Evolutionary conservation across 2,888 invertebrate genomes (phyloP), one percentile per base, ranked within the genome.

Genomic region (Zygogramma bicolorata): DNA sequence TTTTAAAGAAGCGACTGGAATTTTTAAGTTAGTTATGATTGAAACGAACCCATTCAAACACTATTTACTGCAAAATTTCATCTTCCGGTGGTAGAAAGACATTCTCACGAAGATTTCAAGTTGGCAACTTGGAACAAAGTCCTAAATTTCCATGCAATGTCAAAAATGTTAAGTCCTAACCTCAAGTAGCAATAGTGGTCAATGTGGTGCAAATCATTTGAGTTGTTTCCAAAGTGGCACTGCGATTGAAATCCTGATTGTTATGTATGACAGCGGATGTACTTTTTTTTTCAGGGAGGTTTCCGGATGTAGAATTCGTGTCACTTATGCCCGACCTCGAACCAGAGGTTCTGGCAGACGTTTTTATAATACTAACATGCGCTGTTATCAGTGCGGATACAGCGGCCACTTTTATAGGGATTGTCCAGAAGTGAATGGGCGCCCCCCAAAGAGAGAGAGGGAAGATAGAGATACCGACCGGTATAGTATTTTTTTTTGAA

Each of bases 311-410:
- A 85, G 89, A 61, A 88, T 90, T 68, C 85, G 89, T 46, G 90
- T 90, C 25, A 88, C 89, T 0, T 87, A 88, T 81, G 91, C 91
- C 13, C 85, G 90, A 71, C 90, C 89, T 3, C 81, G 89, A 61
- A 88, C 88, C 31, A 81, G 88, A 60, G 89, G 88, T 15, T 86
- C 87, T 13, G 88, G 88, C 4, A 81, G 88, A 42, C 81, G 88
- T 58, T 88, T 88, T 70, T 90, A 89, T 84, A 90, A 90, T 79
- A 89, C 89, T 59, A 89, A 89, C 79, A 87, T 90, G 87, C 82
- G 90, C 40, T 90, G 90, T 82, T 90, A 90, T 81, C 89, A 90
- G 79, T 90, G 90, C 81, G 90, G 90, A 13, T 89, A 89, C 75
- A 86, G 87, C 38, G 90, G 90, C 8, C 90, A 90, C 80, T 90